These are phyloP conservation scores for Erpornis zantholeuca DNA, from an alignment of 2,113 vertebrate species.

Conservation along the genomic window DNA sequence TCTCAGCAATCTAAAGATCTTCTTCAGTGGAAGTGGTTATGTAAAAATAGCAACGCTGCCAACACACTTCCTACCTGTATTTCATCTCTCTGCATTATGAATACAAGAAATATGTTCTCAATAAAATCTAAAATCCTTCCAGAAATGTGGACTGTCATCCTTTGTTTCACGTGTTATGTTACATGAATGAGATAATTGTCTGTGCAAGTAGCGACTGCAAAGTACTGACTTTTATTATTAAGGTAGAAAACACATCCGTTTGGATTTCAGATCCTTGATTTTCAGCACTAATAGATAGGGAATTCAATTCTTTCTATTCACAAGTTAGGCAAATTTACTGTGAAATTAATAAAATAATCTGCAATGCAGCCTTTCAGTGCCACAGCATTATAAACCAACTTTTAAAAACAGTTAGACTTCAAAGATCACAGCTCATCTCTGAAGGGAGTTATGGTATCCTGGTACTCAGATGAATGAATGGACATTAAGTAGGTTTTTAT, in stretches of 20 bases:
- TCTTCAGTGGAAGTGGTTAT: not conserved
- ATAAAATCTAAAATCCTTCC: not conserved
- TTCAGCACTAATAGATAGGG: not conserved
- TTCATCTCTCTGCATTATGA: not conserved
- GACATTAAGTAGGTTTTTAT: not conserved
- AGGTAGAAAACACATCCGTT: not conserved
- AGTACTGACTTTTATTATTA: not conserved
- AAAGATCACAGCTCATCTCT: not conserved
- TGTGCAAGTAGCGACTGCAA: not conserved
- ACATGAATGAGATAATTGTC: not conserved
- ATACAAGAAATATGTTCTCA: not conserved
- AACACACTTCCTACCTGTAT: not conserved
- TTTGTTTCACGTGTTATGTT: not conserved
- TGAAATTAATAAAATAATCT: not conserved
- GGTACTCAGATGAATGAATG: not conserved
- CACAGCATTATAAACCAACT: not conserved
- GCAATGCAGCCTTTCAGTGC: not conserved
- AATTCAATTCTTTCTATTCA: not conserved
- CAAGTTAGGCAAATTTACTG: not conserved
- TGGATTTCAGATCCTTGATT: not conserved
- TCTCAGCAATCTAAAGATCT: not conserved
- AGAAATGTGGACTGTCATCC: not conserved
- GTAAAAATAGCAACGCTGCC: not conserved
- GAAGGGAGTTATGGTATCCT: accelerated
- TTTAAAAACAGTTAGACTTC: not conserved